These are phyloP conservation scores for Helicoverpa zea DNA, from an alignment of 1,140 invertebrate genomes.

Conservation along the genomic window DNA sequence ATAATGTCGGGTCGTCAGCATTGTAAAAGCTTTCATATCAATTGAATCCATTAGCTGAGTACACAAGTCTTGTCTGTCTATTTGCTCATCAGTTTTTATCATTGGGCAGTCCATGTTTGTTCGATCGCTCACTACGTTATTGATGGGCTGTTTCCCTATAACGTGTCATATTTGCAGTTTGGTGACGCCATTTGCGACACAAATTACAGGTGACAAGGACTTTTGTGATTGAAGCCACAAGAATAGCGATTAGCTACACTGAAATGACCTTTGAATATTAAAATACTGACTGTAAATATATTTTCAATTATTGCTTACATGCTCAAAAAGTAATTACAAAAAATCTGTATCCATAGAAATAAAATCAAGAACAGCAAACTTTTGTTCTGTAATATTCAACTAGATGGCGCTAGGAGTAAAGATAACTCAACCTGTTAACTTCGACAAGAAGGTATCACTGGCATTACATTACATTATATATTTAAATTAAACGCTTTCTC, in stretches of 20 bases:
- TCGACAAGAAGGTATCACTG: conserved; percentile 18
- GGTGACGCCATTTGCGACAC: conserved; percentile 57
- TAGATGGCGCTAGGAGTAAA: conserved; percentile 36
- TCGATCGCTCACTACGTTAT: conserved; percentile 85
- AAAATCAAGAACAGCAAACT: background rate
- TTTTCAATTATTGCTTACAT: too few species aligned
- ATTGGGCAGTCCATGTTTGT: conserved; percentile 85
- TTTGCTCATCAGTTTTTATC: conserved; percentile 87
- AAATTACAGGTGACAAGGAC: conserved; percentile 60
- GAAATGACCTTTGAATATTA: background rate
- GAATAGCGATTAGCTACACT: background rate
- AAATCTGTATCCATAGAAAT: background rate
- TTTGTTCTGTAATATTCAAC: background rate
- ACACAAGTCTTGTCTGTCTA: conserved; percentile 84
- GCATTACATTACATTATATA: conserved; percentile 38
- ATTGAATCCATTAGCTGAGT: conserved; percentile 86
- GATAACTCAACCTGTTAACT: background rate
- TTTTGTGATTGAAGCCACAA: conserved; percentile 35
- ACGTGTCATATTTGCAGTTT: conserved; percentile 61
- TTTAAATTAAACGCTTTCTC: conserved; percentile 48
- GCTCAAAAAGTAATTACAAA: background rate
- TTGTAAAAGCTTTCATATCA: conserved; percentile 87
- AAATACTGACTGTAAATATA: background rate
- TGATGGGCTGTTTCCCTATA: conserved; percentile 77
- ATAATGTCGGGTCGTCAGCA: conserved; percentile 80